phyloP scores from a whole-genome alignment of 1,140 invertebrate genomes.

The Leptonema lineaticorne region DNA sequence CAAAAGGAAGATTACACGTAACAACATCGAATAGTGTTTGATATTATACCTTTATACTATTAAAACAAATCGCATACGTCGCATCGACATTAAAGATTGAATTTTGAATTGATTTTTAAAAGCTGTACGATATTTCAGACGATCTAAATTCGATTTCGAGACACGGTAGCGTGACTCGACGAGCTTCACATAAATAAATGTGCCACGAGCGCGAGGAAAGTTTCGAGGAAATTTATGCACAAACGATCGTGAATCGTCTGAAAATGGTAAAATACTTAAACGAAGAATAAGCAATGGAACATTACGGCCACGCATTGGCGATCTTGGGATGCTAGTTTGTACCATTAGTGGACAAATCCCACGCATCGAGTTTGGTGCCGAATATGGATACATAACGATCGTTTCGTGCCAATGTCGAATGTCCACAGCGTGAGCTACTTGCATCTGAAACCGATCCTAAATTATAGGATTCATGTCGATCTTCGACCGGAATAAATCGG shows the following conservation, averaged over 20 bases:
- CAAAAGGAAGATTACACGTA: too few species aligned
- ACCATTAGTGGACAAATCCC: constrained; percentile 12
- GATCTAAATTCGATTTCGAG: background rate
- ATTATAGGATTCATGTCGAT: too few species aligned
- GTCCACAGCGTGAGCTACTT: background rate
- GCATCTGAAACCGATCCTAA: too few species aligned
- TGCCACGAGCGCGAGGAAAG: constrained; percentile 16
- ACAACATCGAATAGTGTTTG: too few species aligned
- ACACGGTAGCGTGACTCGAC: background rate
- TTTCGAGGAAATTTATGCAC: constrained; percentile 8
- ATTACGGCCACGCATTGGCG: constrained; percentile 4
- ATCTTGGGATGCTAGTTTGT: too few species aligned
- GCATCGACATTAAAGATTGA: too few species aligned
- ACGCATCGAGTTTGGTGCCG: background rate
- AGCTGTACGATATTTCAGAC: background rate
- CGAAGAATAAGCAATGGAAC: background rate
- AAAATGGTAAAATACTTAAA: constrained; percentile 6
- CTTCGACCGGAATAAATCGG: too few species aligned
- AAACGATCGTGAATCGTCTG: constrained; percentile 6
- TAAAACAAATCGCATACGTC: too few species aligned
- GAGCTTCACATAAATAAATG: background rate
- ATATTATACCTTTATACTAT: too few species aligned
- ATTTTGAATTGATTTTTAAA: too few species aligned
- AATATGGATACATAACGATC: background rate
- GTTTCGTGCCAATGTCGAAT: constrained; percentile 5